A percentile compares a stretch with the other conserved stretches of the same genome.
phyloP scores from a whole-genome alignment of 53 echinoderm and acorn worm species.

The Astropecten irregularis region DNA sequence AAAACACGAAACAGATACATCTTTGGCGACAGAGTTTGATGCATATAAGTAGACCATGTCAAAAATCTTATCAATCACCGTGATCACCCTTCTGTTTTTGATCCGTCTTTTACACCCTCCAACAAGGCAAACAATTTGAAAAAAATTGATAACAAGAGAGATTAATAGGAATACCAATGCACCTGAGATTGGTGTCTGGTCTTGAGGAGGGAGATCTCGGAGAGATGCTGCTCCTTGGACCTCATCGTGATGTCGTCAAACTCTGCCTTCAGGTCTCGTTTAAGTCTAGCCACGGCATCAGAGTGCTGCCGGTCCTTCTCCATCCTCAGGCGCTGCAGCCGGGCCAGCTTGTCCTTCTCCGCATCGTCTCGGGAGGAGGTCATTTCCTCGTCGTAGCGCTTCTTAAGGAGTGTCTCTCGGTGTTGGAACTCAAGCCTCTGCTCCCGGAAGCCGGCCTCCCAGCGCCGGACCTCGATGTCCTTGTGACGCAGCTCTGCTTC shows the following conservation, averaged over 20 bases:
- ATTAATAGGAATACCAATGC: slow-evolving; percentile 95
- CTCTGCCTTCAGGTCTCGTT: slow-evolving; percentile 80
- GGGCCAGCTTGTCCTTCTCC: slow-evolving; percentile 66
- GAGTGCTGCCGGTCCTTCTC: slow-evolving; percentile 89
- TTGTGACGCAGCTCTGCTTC: slow-evolving; percentile 88
- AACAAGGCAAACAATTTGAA: too few species aligned
- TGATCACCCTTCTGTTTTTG: too few species aligned
- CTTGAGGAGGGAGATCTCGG: slow-evolving; percentile 84
- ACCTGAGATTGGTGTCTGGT: slow-evolving; percentile 95
- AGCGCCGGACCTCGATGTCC: slow-evolving; percentile 81
- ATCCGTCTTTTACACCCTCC: too few species aligned
- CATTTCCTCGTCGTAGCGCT: slow-evolving; percentile 67
- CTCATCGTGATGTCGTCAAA: slow-evolving; percentile 63
- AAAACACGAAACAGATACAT: too few species aligned
- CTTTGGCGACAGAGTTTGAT: too few species aligned
- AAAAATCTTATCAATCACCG: too few species aligned
- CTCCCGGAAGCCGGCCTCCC: slow-evolving; percentile 93
- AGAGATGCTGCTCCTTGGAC: slow-evolving; percentile 75
- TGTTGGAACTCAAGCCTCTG: slow-evolving; percentile 83
- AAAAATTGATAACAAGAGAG: background rate
- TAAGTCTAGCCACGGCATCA: slow-evolving; percentile 81
- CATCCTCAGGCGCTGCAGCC: slow-evolving; percentile 77
- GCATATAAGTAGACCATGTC: too few species aligned
- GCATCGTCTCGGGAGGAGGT: slow-evolving; percentile 55
- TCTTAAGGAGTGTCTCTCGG: slow-evolving; percentile 72